Evolutionary conservation across 2,113 vertebrate genomes (phyloP).

Genomic region (Rynchops niger): DNA sequence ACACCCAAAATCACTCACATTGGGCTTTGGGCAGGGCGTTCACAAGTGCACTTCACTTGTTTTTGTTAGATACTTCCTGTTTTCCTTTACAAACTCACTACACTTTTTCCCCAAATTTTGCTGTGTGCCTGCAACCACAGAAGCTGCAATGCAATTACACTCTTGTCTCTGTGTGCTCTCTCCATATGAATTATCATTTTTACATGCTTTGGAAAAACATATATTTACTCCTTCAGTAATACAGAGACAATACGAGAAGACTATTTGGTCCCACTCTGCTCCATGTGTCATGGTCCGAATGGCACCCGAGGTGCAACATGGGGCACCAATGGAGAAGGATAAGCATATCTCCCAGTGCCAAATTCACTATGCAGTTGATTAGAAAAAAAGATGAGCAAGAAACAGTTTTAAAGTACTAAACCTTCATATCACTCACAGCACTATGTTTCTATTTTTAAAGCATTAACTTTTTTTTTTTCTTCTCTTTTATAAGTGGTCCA

Average conservation of each 20-base stretch:
- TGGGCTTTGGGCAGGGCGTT: background rate
- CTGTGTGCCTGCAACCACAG: background rate
- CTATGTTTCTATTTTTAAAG: background rate
- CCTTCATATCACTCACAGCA: background rate
- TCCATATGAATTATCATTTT: background rate
- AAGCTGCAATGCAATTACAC: background rate
- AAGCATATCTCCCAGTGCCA: fast-evolving
- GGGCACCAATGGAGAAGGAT: background rate
- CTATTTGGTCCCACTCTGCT: background rate
- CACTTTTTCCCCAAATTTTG: background rate
- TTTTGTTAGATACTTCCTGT: background rate
- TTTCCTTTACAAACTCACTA: background rate
- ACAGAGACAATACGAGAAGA: background rate
- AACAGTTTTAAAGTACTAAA: background rate
- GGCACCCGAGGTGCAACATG: background rate
- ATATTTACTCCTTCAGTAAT: background rate
- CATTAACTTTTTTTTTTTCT: background rate
- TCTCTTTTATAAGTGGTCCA: background rate
- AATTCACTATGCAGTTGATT: background rate
- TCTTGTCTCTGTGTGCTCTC: background rate
- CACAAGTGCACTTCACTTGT: background rate
- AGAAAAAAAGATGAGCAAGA: background rate
- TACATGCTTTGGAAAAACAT: background rate
- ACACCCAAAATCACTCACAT: background rate
- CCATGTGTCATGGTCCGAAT: background rate